phyloP scores from a whole-genome alignment of 2,113 vertebrate species.

The Aramus guarauna region DNA sequence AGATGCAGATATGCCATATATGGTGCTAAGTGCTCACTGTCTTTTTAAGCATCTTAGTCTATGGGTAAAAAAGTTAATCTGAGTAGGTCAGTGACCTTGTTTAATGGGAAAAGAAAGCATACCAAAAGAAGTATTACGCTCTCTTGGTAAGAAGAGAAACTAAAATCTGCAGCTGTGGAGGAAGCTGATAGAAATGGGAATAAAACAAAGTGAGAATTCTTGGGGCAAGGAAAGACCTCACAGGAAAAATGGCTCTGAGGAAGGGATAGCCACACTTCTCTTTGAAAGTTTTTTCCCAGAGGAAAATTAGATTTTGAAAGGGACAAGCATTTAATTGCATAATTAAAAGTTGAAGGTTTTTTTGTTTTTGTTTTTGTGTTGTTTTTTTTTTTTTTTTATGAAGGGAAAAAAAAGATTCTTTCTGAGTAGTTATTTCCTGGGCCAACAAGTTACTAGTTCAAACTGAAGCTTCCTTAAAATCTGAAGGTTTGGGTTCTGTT shows the following conservation, averaged over 20 bases:
- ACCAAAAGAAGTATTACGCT: neutral
- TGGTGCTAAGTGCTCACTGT: neutral
- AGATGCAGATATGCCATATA: neutral
- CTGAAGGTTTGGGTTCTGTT: neutral
- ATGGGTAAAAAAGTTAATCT: neutral
- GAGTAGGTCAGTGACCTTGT: neutral
- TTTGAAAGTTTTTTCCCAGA: neutral
- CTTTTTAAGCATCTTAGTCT: neutral
- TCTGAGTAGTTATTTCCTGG: neutral
- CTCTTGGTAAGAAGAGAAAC: neutral
- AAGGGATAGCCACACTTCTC: neutral
- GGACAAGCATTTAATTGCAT: neutral
- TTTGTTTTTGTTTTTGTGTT: too few relatives aligned
- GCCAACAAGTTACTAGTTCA: neutral
- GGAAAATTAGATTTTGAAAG: neutral
- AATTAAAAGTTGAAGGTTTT: neutral
- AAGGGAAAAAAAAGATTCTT: neutral
- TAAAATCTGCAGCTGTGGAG: neutral
- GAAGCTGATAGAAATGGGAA: neutral
- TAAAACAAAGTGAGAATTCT: neutral
- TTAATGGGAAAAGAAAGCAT: neutral
- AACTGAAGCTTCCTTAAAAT: neutral
- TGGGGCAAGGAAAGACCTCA: neutral
- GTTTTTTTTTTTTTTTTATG: too few relatives aligned
- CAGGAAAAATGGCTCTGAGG: neutral